Conservation (phyloP, 2,113 vertebrate species). For the Tachycineta bicolor region DNA sequence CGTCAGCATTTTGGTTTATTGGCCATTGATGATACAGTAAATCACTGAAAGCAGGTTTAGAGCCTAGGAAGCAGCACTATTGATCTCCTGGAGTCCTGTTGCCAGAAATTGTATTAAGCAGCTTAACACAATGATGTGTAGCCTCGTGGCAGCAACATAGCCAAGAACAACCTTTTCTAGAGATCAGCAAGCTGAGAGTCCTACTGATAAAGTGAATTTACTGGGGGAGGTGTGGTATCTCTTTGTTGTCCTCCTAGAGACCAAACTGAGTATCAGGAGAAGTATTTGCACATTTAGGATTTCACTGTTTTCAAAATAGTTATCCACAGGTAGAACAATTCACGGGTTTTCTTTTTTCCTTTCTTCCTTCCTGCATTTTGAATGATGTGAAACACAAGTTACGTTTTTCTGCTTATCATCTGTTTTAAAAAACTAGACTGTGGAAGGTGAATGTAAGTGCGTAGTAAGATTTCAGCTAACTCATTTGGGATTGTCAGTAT, state of each 20-base stretch:
- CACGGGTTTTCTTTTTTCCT: not conserved
- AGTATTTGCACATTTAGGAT: not conserved
- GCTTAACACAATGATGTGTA: constrained; percentile 29
- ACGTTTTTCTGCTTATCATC: not conserved
- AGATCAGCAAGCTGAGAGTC: not conserved
- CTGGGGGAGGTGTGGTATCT: not conserved
- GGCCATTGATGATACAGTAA: constrained; percentile 29
- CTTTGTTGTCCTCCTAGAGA: not conserved
- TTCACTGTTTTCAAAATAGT: not conserved
- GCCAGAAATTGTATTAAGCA: constrained; percentile 57
- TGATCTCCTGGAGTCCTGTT: constrained; percentile 53
- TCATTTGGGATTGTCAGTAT: not conserved
- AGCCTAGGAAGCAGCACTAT: constrained; percentile 59
- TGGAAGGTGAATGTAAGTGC: not conserved
- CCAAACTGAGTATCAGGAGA: not conserved
- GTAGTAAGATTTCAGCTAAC: not conserved
- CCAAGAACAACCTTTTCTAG: not conserved
- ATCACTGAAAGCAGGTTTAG: constrained; percentile 59
- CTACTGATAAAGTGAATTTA: not conserved
- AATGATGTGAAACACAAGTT: not conserved
- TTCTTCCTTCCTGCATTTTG: not conserved
- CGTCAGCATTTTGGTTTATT: constrained; percentile 51
- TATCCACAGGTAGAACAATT: not conserved
- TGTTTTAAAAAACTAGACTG: not conserved
- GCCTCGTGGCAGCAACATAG: not conserved